Base-by-base conservation (phyloP, 92 coral and sea anemone genomes). In the Parazoanthus swiftii region DNA sequence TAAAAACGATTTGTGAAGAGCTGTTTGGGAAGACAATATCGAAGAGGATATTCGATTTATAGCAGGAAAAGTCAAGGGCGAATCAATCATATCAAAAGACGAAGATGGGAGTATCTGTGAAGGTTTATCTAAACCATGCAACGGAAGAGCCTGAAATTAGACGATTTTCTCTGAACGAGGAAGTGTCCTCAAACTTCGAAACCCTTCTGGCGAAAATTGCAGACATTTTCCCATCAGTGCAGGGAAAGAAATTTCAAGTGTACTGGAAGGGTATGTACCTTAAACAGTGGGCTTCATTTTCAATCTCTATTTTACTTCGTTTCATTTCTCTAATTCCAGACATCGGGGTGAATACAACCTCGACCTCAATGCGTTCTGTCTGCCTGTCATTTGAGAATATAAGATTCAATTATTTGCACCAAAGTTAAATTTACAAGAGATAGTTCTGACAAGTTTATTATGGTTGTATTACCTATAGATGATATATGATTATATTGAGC, bases 241-340 rank as follows among this genome's bases (percentile, higher is more conserved):
- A 89, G 88, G 91, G 92, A 46, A 82, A 89, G 81, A 89, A 88
- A 35, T 3, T 93, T 5, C 88, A 93, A 25, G 46, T 93, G 25
- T 93, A 35, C 85, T 93, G 95, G 95, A 79, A 89, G 77, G 92
- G 92, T 89, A 65, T 13, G 88, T 5, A n/a, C 25, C n/a, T n/a
- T 56, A 68, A 7, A 4, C 13, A 18, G 33, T 23, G 1, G 36
- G 29, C 15, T 20, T 77, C 1, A 7, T 77, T 21, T 77, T 6
- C 33, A 63, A 77, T 77, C 46, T 42, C 59, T 54, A 54, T 0
- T 54, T 14, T 46, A 46, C 51, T 46, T 46, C 51, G 51, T 46
- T 46, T 46, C 72, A 21, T 25, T 66, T 66, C 25, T 66, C 8
- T 66, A 46, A 9, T 20, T 1, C 6, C 6, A 16, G 71, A 3